Conservation (phyloP, 2,888 invertebrate species). For the Dexiosoma caninum region DNA sequence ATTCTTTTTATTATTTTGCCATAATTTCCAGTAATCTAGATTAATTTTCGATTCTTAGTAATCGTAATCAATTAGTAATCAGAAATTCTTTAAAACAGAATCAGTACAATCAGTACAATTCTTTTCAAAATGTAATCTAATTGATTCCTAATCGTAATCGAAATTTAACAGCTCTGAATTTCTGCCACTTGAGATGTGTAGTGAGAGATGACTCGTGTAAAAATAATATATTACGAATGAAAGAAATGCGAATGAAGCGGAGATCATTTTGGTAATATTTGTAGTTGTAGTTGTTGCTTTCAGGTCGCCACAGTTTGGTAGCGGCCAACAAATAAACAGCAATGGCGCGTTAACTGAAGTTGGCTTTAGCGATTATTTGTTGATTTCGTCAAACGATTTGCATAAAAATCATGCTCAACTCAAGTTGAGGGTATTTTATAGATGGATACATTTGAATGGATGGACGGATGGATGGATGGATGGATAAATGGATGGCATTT, state of each 20-base stretch:
- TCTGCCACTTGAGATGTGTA: slow-evolving; percentile 30
- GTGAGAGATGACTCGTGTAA: slow-evolving; percentile 15
- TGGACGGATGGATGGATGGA: slow-evolving; percentile 22
- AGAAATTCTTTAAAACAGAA: no score
- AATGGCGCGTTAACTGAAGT: slow-evolving; percentile 37
- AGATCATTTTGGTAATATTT: slow-evolving; percentile 52
- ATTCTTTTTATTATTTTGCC: no score
- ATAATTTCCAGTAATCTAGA: no score
- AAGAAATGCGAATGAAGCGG: slow-evolving; percentile 1
- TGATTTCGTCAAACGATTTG: slow-evolving; percentile 59
- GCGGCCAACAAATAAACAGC: slow-evolving; percentile 30
- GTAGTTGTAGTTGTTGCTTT: slow-evolving; percentile 33
- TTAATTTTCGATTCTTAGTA: no score
- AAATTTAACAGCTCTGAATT: no score
- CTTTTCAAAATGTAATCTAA: no score
- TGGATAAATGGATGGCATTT: slow-evolving; percentile 45
- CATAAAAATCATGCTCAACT: slow-evolving; percentile 48
- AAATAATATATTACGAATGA: slow-evolving; percentile 21
- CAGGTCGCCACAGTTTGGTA: slow-evolving; percentile 58
- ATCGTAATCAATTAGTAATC: no score
- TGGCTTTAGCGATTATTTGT: slow-evolving; percentile 39
- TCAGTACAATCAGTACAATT: no score
- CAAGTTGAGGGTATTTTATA: slow-evolving; percentile 33
- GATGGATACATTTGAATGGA: slow-evolving; percentile 37
- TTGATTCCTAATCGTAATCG: no score